A percentile compares a stretch with the other conserved stretches of the same genome.
phyloP scores from a whole-genome alignment of 2,888 invertebrate genomes.

The Ceratothoa steindachneri region DNA sequence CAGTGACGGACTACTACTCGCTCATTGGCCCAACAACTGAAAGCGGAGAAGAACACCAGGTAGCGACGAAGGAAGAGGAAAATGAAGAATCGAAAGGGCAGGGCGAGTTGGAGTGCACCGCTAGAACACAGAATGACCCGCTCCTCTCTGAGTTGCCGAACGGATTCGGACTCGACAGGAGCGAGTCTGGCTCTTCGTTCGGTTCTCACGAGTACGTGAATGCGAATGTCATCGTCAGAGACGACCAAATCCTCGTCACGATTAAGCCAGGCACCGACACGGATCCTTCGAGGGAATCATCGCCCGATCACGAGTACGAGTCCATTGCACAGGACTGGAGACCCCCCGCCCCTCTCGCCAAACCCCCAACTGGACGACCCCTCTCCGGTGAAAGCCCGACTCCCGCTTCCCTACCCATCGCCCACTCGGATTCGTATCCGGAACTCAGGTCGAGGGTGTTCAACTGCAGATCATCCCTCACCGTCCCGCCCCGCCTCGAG shows the following conservation, averaged over 20 bases:
- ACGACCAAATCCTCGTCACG: neutral
- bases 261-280: neutral
- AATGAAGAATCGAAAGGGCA: no score
- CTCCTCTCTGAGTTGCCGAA: no score
- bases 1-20: constrained; percentile 50
- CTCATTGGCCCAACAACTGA: neutral
- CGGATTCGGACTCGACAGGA: no score
- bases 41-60: no score
- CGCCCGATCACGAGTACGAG: neutral
- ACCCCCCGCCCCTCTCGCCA: neutral
- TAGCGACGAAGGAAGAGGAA: no score
- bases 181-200: no score
- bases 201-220: neutral
- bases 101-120: no score
- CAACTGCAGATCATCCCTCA: neutral
- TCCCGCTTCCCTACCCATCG: neutral
- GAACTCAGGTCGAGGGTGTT: neutral
- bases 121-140: no score
- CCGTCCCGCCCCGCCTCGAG: neutral
- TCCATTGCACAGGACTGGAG: neutral
- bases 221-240: neutral
- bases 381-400: neutral
- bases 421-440: neutral
- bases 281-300: no score
- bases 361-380: neutral